Base-by-base conservation (phyloP, 2,797 vertebrate species). In the Argentina silus region DNA sequence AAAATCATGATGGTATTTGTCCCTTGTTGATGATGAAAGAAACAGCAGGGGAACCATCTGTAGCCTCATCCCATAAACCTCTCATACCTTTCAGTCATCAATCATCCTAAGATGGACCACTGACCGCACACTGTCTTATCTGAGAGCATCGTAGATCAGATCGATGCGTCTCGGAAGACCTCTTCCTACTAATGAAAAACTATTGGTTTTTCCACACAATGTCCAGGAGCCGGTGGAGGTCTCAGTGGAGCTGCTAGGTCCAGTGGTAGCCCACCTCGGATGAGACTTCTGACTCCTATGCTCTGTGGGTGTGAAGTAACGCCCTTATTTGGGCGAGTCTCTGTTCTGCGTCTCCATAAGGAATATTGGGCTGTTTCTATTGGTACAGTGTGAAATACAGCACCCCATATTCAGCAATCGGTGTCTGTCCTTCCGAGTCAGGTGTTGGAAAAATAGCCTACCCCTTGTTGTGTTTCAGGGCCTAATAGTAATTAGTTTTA, bases 321-420 rank as follows among this genome's bases (percentile, higher is more conserved):
- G 67, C 17, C 90, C 89, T 87, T 92, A 90, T 91, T 90, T 90
- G 89, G 90, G 77, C 74, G 69, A 77, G 85, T 74, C 14, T 23
- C 76, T 78, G 12, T 78, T 10, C 80, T 78, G 85, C 80, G 70
- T 83, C 73, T 71, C 82, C 51, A 74, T 83, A 70, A 76, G 80
- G 73, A 78, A 44, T 69, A 83, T 75, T 76, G 50, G 66, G 77
- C 55, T 66, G 78, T 48, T 80, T 76, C 83, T 89, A 89, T 83
- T 89, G 88, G 86, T 88, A 88, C 19, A 78, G 60, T 23, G 19
- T 11, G 19, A 66, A 21, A 66, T 42, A 27, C 53, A 47, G 19
- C 53, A 66, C 51, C 70, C 67, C 71, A 60, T 11, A 69, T 65
- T 50, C 78, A 55, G 19, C 66, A 55, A 55, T 60, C 62, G 27